These are phyloP conservation scores for Agapornis roseicollis DNA, from an alignment of 2,113 vertebrate species.

Conservation along the genomic window DNA sequence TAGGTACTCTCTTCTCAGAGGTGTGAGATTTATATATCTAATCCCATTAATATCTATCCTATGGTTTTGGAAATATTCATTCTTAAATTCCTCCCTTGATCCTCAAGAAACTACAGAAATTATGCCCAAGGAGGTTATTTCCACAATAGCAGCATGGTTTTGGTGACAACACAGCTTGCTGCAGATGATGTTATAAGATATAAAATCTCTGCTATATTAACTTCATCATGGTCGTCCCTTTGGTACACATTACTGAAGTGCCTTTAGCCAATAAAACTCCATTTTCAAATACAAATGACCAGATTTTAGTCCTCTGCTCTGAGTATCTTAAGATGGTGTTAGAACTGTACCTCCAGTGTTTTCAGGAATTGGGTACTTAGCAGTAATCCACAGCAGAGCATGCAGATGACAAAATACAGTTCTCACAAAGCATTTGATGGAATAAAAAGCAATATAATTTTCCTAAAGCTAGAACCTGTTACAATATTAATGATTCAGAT, in stretches of 20 bases:
- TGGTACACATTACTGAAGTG: background rate
- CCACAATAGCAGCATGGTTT: background rate
- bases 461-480: background rate
- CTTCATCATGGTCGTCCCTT: background rate
- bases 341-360: background rate
- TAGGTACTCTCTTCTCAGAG: background rate
- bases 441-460: background rate
- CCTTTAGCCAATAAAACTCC: background rate
- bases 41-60: background rate
- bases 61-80: background rate
- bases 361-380: background rate
- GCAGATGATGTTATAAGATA: background rate
- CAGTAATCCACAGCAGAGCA: background rate
- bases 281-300: constrained; percentile 9
- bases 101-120: background rate
- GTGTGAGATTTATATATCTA: rapidly evolving
- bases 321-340: background rate
- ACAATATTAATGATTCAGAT: background rate
- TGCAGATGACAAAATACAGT: background rate
- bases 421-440: background rate
- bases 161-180: background rate
- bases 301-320: background rate
- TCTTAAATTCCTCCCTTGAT: background rate
- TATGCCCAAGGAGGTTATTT: background rate
- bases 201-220: constrained; percentile 16